These are phyloP conservation scores for Rhadinocentrus ornatus DNA, from an alignment of 2,797 vertebrate species.

Conservation along the genomic window DNA sequence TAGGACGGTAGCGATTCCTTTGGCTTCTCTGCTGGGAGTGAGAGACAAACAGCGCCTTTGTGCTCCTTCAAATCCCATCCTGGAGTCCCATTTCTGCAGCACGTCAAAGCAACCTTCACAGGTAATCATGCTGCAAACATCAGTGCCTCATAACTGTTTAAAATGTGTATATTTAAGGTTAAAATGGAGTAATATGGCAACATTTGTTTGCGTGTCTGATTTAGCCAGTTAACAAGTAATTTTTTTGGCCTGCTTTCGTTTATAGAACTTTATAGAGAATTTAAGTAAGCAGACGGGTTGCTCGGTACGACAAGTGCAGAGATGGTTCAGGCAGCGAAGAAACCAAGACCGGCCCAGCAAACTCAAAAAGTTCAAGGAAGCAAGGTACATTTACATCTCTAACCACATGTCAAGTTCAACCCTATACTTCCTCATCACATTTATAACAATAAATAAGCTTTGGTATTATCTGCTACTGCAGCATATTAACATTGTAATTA, in stretches of 20 bases:
- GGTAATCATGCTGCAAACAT: conserved; percentile 75
- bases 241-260: conserved; percentile 6
- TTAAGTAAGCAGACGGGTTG: conserved; percentile 86
- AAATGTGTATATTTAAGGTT: background rate
- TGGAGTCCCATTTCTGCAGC: conserved; percentile 87
- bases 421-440: background rate
- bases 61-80: conserved; percentile 82
- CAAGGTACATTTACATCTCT: conserved; percentile 80
- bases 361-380: conserved; percentile 94
- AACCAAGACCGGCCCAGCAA: conserved; percentile 94
- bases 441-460: conserved; percentile 1
- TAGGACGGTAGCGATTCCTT: conserved; percentile 86
- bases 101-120: conserved; percentile 90
- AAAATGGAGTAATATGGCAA: background rate
- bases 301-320: conserved; percentile 88
- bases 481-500: conserved; percentile 2
- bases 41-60: conserved; percentile 86
- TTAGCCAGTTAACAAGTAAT: background rate
- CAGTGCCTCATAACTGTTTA: background rate
- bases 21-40: conserved; percentile 88
- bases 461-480: background rate
- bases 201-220: background rate
- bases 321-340: conserved; percentile 92
- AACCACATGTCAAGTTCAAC: background rate
- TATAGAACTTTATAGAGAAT: conserved; percentile 86